A percentile compares a stretch with the other conserved stretches of the same genome.
Conservation (phyloP, 2,113 vertebrate species). For the Agelaius phoeniceus region DNA sequence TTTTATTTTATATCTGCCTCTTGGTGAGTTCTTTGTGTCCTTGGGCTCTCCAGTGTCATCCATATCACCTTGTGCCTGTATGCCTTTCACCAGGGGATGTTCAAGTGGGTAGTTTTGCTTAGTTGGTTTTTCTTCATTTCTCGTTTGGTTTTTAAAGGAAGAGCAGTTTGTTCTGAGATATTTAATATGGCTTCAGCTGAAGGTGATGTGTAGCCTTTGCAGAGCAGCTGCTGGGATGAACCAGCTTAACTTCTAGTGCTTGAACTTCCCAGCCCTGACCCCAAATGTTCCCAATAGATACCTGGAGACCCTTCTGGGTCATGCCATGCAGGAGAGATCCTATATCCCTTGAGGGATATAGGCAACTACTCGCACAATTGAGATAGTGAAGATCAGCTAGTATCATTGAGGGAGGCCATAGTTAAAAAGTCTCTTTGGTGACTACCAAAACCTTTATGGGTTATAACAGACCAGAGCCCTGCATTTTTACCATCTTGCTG, state of each 20-base stretch:
- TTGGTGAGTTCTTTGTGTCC: not conserved
- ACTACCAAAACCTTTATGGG: not conserved
- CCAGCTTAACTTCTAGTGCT: not conserved
- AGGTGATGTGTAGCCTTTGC: not conserved
- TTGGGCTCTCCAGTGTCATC: not conserved
- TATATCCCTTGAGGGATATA: not conserved
- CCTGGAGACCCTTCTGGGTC: not conserved
- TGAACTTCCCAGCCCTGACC: not conserved
- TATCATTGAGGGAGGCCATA: not conserved
- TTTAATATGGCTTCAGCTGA: not conserved
- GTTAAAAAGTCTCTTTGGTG: not conserved
- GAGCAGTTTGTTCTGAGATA: not conserved
- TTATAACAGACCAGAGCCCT: not conserved
- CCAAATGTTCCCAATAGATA: not conserved
- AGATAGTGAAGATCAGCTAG: not conserved
- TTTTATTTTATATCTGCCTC: not conserved
- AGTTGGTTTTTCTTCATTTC: not conserved
- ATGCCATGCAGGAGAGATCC: not conserved
- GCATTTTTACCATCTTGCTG: not conserved
- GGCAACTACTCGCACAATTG: not conserved
- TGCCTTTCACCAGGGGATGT: not conserved
- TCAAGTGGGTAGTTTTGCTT: not conserved
- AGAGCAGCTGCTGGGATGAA: not conserved
- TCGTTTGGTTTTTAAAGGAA: not conserved
- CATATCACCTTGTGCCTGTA: fast-evolving